A percentile compares a stretch with the other conserved stretches of the same genome.
Conservation (phyloP, 1,140 invertebrate genomes). For the Drosophila kikkawai region DNA sequence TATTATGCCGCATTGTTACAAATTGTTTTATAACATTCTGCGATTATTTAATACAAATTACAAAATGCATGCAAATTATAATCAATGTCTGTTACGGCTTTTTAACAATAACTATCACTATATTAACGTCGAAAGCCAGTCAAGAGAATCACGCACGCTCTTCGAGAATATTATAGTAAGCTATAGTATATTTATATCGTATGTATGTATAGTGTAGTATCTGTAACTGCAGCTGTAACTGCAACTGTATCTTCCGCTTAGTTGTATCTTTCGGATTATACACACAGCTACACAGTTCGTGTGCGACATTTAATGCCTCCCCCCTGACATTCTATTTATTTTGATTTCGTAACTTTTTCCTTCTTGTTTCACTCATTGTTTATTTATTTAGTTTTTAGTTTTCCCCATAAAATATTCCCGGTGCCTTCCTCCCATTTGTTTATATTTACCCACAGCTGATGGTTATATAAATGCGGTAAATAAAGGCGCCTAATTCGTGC, state of each 20-base stretch:
- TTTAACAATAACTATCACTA: conserved; percentile 17
- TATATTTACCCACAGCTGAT: conserved; percentile 15
- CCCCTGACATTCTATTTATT: conserved; percentile 51
- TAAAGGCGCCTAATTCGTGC: conserved; percentile 61
- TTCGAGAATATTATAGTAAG: conserved; percentile 5
- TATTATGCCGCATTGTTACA: background rate
- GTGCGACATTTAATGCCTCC: conserved; percentile 35
- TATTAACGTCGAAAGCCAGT: conserved; percentile 6
- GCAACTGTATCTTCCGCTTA: conserved; percentile 17
- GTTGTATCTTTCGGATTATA: conserved; percentile 17
- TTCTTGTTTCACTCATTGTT: background rate
- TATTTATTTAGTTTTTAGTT: background rate
- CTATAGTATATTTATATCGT: background rate
- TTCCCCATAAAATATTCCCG: conserved; percentile 4
- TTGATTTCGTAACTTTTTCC: conserved; percentile 53
- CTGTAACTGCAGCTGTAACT: conserved; percentile 9
- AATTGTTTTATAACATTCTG: conserved; percentile 12
- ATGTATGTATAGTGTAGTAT: background rate
- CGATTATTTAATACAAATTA: conserved; percentile 9
- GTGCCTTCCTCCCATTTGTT: conserved; percentile 12
- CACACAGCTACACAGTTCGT: conserved; percentile 15
- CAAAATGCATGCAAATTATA: conserved; percentile 17
- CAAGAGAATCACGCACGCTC: conserved; percentile 14
- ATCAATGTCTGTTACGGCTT: conserved; percentile 9
- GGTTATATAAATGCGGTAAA: conserved; percentile 62